Evolutionary conservation across 2,797 vertebrate species (phyloP).

Genomic region (Sebastes taczanowskii): DNA sequence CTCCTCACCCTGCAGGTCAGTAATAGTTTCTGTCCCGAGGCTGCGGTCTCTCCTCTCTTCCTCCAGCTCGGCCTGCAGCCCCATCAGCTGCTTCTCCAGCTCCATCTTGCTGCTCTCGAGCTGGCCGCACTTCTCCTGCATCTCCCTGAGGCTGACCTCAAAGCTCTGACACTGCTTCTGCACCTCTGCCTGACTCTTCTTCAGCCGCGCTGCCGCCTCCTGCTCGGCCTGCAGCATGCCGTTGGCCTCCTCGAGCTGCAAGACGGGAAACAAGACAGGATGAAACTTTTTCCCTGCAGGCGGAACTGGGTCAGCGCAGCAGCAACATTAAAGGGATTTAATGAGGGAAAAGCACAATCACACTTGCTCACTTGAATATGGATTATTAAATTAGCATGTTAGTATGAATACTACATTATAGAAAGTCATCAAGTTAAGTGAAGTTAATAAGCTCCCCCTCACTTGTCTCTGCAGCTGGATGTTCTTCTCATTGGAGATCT

Average conservation of each 20-base stretch:
- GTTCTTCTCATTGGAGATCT: constrained; percentile 94
- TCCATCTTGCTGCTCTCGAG: constrained; percentile 89
- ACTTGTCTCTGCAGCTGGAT: constrained; percentile 95
- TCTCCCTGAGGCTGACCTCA: constrained; percentile 89
- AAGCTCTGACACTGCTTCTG: constrained; percentile 92
- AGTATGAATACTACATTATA: background rate
- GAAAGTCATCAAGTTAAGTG: background rate
- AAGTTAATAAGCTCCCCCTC: constrained; percentile 33
- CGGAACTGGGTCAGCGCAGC: background rate
- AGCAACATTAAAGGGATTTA: background rate
- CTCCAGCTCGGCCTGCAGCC: constrained; percentile 90
- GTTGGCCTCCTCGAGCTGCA: constrained; percentile 90
- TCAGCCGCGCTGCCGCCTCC: constrained; percentile 87
- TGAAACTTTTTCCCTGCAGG: background rate
- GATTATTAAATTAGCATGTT: constrained; percentile 5
- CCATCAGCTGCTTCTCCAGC: constrained; percentile 91
- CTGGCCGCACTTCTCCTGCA: constrained; percentile 88
- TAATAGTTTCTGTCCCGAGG: constrained; percentile 88
- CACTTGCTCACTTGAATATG: background rate
- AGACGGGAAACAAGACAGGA: background rate
- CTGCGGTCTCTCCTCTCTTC: constrained; percentile 87
- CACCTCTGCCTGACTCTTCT: constrained; percentile 90
- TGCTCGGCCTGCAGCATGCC: constrained; percentile 87
- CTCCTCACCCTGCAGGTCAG: constrained; percentile 91
- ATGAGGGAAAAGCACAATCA: background rate